A percentile compares a stretch with the other conserved stretches of the same genome.
These are phyloP conservation scores for Amaurobius ferox DNA, from an alignment of 2,888 invertebrate species.

Conservation along the genomic window DNA sequence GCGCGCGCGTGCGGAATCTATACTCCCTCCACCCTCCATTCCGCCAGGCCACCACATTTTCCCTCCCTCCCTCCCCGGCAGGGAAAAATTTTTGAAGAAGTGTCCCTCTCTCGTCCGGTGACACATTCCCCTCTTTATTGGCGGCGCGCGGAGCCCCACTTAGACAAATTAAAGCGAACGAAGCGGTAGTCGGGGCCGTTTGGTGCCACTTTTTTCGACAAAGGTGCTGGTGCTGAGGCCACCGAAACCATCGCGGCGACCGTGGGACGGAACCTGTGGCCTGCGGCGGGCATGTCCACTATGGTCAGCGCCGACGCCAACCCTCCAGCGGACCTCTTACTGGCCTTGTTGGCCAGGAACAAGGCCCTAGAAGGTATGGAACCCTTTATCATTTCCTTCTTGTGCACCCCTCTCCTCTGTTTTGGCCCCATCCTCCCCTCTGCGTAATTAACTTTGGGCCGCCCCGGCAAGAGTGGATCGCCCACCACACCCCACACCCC, in stretches of 20 bases:
- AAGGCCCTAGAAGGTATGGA: slow-evolving; percentile 85
- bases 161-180: slow-evolving; percentile 68
- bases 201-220: slow-evolving; percentile 29
- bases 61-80: not conserved
- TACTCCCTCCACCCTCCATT: not conserved
- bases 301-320: slow-evolving; percentile 67
- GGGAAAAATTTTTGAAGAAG: slow-evolving; percentile 69
- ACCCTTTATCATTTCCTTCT: not conserved
- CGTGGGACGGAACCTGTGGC: slow-evolving; percentile 64
- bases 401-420: not conserved
- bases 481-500: slow-evolving; percentile 12
- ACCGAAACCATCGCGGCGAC: slow-evolving; percentile 49
- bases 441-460: slow-evolving; percentile 67
- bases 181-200: slow-evolving; percentile 5
- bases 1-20: slow-evolving; percentile 23
- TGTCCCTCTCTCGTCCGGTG: slow-evolving; percentile 63
- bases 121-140: slow-evolving; percentile 71
- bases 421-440: slow-evolving; percentile 1
- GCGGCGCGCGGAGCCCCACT: slow-evolving; percentile 59
- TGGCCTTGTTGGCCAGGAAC: slow-evolving; percentile 90
- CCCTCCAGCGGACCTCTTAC: slow-evolving; percentile 85
- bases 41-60: slow-evolving; percentile 3
- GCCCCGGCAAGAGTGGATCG: slow-evolving; percentile 15
- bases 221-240: slow-evolving; percentile 20
- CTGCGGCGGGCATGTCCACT: slow-evolving; percentile 67